Conservation (phyloP, 1,140 invertebrate species). For the Drosophila persimilis region DNA sequence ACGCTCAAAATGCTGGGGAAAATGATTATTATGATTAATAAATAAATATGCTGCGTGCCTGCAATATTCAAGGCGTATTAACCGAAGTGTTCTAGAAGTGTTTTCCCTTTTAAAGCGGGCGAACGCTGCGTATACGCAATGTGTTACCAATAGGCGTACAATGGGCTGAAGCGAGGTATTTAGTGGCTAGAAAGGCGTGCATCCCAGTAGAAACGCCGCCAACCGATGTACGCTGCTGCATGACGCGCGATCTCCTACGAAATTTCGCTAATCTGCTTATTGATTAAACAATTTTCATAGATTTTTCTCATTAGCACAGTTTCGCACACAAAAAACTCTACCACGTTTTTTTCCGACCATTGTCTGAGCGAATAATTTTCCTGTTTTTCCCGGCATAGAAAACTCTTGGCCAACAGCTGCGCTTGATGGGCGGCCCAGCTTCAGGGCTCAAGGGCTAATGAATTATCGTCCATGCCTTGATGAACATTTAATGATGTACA, state of each 20-base stretch:
- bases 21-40: conserved; percentile 82
- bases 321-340: background rate
- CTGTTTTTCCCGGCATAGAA: conserved; percentile 24
- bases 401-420: conserved; percentile 52
- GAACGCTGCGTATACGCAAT: conserved; percentile 69
- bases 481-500: conserved; percentile 80
- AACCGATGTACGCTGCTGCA: too few species aligned
- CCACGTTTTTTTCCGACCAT: background rate
- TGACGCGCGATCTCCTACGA: background rate
- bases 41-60: conserved; percentile 63
- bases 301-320: conserved; percentile 14
- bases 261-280: background rate
- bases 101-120: conserved; percentile 33
- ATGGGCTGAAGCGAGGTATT: background rate
- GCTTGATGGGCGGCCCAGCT: conserved; percentile 45
- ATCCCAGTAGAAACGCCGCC: too few species aligned
- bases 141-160: conserved; percentile 52
- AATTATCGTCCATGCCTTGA: conserved; percentile 73
- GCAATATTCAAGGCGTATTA: conserved; percentile 54
- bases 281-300: background rate
- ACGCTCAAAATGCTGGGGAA: conserved; percentile 75
- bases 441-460: conserved; percentile 40
- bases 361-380: conserved; percentile 37
- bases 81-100: conserved; percentile 57
- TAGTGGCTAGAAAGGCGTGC: background rate